Percentiles rank a stretch among this genome's conserved stretches.
Conservation (phyloP, 2,113 vertebrate genomes). For the Atlantisia rogersi region DNA sequence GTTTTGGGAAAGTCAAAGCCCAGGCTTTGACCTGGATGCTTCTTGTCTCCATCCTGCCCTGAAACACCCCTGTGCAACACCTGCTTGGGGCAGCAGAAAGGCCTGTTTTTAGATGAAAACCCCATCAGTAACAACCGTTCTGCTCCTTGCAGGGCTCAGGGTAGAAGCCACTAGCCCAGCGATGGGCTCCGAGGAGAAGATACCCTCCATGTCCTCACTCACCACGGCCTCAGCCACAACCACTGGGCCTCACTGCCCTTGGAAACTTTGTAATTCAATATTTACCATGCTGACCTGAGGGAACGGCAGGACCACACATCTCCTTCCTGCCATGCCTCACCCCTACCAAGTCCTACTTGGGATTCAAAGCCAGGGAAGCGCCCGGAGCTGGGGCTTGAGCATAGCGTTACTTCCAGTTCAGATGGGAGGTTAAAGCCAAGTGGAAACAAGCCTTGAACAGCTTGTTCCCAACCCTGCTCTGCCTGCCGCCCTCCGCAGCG, state of each 20-base stretch:
- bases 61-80: rapidly evolving
- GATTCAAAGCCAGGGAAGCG: not conserved
- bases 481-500: not conserved
- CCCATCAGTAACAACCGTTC: rapidly evolving
- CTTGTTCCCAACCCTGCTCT: not conserved
- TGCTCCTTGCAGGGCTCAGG: not conserved
- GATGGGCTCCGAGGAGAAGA: not conserved
- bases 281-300: rapidly evolving
- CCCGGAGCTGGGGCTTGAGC: not conserved
- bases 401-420: rapidly evolving
- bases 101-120: not conserved
- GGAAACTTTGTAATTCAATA: not conserved
- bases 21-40: not conserved
- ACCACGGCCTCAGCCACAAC: rapidly evolving
- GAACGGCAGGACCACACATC: not conserved
- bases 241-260: rapidly evolving
- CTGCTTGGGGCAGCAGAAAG: not conserved
- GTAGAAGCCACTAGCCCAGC: too few relatives aligned
- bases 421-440: not conserved
- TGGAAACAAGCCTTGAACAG: not conserved
- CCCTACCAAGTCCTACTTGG: rapidly evolving
- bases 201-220: rapidly evolving
- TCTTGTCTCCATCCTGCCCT: not conserved
- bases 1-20: not conserved
- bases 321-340: not conserved